Evolutionary conservation across 2,797 vertebrate species (phyloP), one percentile per base, ranked within the genome.

Genomic region (Lateolabrax maculatus): DNA sequence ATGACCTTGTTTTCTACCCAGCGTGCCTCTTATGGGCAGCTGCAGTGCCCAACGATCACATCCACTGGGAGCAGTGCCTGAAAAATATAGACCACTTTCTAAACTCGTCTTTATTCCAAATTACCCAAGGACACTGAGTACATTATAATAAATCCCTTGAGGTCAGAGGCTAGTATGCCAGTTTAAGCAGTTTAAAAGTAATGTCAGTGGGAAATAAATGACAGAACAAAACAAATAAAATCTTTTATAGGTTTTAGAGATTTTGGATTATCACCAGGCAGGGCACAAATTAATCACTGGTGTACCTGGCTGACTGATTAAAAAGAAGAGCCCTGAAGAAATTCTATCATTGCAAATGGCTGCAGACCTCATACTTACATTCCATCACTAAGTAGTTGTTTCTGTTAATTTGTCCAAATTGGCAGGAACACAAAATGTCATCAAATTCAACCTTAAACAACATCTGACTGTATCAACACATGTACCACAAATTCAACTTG

Each of bases 1-100:
- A 31, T 52, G 36, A 72, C 57, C 37, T 51, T 71, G 56, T 70
- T 63, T 46, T 49, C 15, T 34, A 57, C 36, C 15, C 27, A 51
- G 21, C 27, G 44, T 60, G 34, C 43, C 27, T 0, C 23, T 60
- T 34, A 27, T 16, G 7, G 34, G 23, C 31, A 60, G 23, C 44
- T 43, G 18, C 10, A 21, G 13, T 16, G 25, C 34, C 19, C 27
- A 31, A 15, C 6, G 18, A 25, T 51, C 63, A 39, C 29, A 16
- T 43, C 15, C 11, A 23, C 27, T 61, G 19, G 39, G 16, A 39
- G n/a, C 16, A 27, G 9, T 51, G 15, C 15, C 46, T 19, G 2
- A 25, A 62, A 52, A 21, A 39, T n/a, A 52, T 27, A 9, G 34
- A 39, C 3, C 23, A 52, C 34, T 52, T 66, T 66, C 34, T 66